A percentile compares a stretch with the other conserved stretches of the same genome.
These are phyloP conservation scores for Sinosuthora webbiana DNA, from an alignment of 2,113 vertebrate genomes.

Conservation along the genomic window DNA sequence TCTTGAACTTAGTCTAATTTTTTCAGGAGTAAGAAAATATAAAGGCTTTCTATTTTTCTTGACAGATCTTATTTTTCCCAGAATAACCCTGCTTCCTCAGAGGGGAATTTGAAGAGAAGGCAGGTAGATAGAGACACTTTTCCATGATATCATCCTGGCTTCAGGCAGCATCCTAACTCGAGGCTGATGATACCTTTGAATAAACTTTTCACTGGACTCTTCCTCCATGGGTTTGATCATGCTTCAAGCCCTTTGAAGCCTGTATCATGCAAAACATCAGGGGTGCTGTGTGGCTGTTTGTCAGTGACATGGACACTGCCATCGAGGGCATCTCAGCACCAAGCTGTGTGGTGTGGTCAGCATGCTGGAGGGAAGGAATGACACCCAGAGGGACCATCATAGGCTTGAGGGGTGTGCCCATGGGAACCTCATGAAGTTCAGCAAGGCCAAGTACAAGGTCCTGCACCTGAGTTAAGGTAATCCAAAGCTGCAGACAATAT, in stretches of 20 bases:
- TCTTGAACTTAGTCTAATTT: background rate
- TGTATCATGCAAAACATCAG: background rate
- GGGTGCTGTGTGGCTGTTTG: background rate
- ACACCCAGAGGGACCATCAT: background rate
- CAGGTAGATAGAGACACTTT: background rate
- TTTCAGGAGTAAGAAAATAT: background rate
- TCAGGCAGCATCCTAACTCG: background rate
- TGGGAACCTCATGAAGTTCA: background rate
- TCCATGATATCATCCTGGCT: background rate
- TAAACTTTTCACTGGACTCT: background rate
- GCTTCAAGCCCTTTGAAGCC: background rate
- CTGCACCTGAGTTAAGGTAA: background rate
- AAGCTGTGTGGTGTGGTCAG: background rate
- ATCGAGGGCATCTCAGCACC: background rate
- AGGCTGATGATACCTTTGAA: background rate
- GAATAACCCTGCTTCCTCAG: background rate
- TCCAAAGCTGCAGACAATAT: background rate
- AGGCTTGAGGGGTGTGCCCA: fast-evolving
- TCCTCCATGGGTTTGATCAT: background rate
- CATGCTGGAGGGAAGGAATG: background rate
- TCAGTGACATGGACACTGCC: fast-evolving
- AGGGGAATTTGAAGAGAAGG: background rate
- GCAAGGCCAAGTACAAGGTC: too few relatives aligned
- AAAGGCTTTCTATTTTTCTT: background rate
- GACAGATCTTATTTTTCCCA: background rate